phyloP scores from a whole-genome alignment of 2,797 vertebrate species.

The Dendrocincla tyrannina region DNA sequence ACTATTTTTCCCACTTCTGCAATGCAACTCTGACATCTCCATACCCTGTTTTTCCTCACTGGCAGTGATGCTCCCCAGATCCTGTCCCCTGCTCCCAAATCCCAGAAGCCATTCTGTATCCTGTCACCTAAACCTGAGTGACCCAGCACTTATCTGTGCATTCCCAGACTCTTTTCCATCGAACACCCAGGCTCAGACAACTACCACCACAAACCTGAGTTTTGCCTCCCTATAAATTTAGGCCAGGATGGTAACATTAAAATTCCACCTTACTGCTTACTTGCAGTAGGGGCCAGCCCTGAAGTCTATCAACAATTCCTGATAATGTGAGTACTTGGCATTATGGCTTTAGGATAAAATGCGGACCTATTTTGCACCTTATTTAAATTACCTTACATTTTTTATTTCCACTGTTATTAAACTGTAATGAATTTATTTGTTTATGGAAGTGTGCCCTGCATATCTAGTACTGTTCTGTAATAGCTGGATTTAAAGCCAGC shows the following conservation, averaged over 20 bases:
- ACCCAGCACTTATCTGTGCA: background rate
- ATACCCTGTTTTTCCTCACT: fast-evolving
- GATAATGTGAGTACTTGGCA: background rate
- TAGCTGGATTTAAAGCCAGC: conserved; percentile 11
- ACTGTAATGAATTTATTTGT: conserved; percentile 46
- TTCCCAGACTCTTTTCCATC: background rate
- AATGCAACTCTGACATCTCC: background rate
- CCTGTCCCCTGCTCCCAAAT: background rate
- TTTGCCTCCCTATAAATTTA: background rate
- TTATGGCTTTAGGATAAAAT: background rate
- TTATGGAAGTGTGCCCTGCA: conserved; percentile 1
- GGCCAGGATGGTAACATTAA: background rate
- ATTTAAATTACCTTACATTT: conserved; percentile 23
- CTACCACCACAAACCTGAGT: background rate
- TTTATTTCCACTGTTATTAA: conserved; percentile 20
- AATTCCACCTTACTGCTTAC: background rate
- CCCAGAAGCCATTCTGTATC: background rate
- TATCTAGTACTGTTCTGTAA: background rate
- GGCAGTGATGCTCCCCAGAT: background rate
- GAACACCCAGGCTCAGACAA: background rate
- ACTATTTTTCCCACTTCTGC: background rate
- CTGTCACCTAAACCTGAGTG: background rate
- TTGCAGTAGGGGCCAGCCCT: background rate
- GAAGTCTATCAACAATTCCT: background rate
- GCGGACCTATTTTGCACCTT: background rate